These are phyloP conservation scores for Hepsetus odoe DNA, from an alignment of 2,113 vertebrate genomes.

Conservation along the genomic window DNA sequence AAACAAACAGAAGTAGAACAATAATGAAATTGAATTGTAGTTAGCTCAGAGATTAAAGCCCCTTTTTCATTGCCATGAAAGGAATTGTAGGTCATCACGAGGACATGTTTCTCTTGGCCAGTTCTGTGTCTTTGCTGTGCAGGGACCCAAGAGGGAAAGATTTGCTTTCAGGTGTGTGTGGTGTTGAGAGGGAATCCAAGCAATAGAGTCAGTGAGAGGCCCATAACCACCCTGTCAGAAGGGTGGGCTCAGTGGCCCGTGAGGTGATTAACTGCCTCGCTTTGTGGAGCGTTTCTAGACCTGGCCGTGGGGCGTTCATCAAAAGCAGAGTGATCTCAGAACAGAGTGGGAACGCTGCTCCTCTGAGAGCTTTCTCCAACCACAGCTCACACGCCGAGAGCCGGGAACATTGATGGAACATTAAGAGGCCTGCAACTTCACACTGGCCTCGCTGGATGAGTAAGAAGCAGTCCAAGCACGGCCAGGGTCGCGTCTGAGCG, in stretches of 20 bases:
- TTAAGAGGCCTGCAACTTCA: background rate
- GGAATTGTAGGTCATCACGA: background rate
- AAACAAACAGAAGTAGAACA: too few species aligned
- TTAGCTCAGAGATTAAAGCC: background rate
- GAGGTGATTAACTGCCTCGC: background rate
- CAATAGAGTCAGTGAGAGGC: background rate
- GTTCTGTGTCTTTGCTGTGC: background rate
- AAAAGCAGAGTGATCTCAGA: background rate
- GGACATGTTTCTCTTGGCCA: background rate
- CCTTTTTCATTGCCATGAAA: background rate
- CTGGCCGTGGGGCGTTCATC: background rate
- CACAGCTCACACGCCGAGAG: constrained; percentile 5
- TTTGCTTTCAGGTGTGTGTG: background rate
- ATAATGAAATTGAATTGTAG: background rate
- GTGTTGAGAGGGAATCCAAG: background rate
- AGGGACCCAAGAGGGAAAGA: background rate
- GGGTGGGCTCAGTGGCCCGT: background rate
- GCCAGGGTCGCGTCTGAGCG: background rate
- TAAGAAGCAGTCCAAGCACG: background rate
- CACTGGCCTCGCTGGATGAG: background rate
- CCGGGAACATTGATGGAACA: background rate
- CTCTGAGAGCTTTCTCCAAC: background rate
- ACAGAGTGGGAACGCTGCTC: background rate
- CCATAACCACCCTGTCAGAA: background rate
- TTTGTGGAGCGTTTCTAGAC: background rate